These are phyloP conservation scores for Malaclemys terrapin DNA, from an alignment of 2,113 vertebrate species.

Conservation along the genomic window DNA sequence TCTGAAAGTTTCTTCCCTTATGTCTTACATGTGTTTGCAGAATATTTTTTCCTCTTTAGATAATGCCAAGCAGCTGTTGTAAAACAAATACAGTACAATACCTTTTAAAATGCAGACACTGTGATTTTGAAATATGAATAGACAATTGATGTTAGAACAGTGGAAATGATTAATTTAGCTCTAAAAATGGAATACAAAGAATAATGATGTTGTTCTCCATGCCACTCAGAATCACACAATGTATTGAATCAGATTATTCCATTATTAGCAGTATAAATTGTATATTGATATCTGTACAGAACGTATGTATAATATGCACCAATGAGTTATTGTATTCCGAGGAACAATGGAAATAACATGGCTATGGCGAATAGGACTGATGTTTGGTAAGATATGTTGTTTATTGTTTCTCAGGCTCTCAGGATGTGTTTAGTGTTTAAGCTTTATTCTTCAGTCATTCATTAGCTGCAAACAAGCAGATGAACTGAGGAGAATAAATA, in stretches of 20 bases:
- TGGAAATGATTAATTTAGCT: constrained; percentile 47
- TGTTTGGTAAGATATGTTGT: constrained; percentile 29
- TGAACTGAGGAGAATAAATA: neutral
- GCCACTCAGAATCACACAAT: constrained; percentile 27
- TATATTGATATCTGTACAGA: constrained; percentile 8
- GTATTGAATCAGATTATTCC: constrained; percentile 26
- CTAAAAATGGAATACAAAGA: constrained; percentile 33
- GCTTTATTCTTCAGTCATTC: constrained; percentile 18
- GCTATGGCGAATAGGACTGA: neutral
- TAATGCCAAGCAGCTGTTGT: constrained; percentile 47
- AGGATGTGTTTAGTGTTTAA: neutral
- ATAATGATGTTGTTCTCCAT: constrained; percentile 24
- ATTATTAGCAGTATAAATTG: constrained; percentile 50
- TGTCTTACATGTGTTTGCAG: constrained; percentile 28
- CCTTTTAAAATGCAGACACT: constrained; percentile 32
- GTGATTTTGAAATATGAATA: constrained; percentile 50
- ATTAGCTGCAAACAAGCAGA: neutral
- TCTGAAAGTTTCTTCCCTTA: constrained; percentile 55
- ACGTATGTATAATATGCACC: neutral
- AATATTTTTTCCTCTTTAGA: constrained; percentile 39
- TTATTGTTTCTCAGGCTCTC: constrained; percentile 23
- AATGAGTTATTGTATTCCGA: constrained; percentile 40
- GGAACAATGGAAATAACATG: constrained; percentile 28
- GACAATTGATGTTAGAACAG: constrained; percentile 42
- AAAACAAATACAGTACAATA: constrained; percentile 36